A percentile compares a stretch with the other conserved stretches of the same genome.
These are phyloP conservation scores for Chrysolina americana DNA, from an alignment of 2,888 invertebrate species.

Conservation along the genomic window DNA sequence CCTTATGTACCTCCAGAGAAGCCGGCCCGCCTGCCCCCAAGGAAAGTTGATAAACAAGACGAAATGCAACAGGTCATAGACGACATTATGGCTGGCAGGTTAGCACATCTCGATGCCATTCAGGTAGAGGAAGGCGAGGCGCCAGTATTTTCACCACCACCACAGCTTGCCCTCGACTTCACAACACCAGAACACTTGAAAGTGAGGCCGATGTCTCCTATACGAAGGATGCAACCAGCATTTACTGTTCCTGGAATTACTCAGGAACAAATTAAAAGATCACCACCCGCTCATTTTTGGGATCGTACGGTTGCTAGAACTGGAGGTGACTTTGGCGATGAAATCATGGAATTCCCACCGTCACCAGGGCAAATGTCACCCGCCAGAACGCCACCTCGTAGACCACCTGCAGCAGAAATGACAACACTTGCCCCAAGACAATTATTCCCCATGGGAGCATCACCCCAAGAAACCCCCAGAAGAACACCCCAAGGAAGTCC, in stretches of 20 bases:
- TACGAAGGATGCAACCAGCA: not conserved
- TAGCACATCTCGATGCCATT: conserved; percentile 5
- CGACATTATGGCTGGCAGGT: not conserved
- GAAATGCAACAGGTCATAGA: not conserved
- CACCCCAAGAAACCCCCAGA: not conserved
- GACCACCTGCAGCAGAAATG: not conserved
- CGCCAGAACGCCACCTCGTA: not conserved
- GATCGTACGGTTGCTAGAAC: not conserved
- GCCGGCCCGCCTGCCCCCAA: not conserved
- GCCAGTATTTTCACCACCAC: not conserved
- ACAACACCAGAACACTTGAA: conserved; percentile 1
- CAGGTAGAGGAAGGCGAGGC: not conserved
- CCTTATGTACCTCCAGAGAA: not conserved
- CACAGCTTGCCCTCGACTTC: not conserved
- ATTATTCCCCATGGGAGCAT: not conserved
- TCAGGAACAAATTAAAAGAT: not conserved
- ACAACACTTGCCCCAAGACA: not conserved
- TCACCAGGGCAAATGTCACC: not conserved
- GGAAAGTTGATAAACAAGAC: not conserved
- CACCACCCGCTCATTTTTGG: conserved; percentile 6
- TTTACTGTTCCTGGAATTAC: not conserved
- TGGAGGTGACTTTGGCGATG: not conserved
- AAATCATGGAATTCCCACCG: not conserved
- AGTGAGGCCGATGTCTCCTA: not conserved
- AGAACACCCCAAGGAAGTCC: not conserved